A percentile compares a stretch with the other conserved stretches of the same genome.
Conservation (phyloP, 2,113 vertebrate species). For the Megaleporinus macrocephalus region DNA sequence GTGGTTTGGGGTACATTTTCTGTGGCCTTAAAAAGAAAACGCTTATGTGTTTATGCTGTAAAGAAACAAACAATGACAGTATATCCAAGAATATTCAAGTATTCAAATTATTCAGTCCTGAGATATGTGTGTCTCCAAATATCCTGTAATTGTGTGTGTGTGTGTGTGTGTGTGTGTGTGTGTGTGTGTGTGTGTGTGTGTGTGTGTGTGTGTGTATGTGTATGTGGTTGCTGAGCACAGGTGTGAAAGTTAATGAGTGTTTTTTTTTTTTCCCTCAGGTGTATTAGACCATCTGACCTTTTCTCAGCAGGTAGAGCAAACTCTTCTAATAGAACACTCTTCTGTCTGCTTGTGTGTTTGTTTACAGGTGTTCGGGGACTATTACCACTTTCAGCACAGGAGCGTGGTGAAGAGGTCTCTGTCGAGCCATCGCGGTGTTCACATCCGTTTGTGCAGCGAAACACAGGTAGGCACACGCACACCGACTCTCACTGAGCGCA, state of each 20-base stretch:
- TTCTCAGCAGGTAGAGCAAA: conserved; percentile 16
- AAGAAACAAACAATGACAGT: too few relatives aligned
- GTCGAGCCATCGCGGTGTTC: conserved; percentile 80
- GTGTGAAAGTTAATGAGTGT: conserved; percentile 51
- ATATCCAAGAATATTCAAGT: too few relatives aligned
- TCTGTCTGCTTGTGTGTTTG: conserved; percentile 56
- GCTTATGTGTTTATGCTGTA: too few relatives aligned
- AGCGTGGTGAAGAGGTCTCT: conserved; percentile 88
- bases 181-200: not conserved
- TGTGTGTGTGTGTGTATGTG: not conserved
- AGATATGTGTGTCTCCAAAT: too few relatives aligned
- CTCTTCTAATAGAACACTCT: conserved; percentile 11
- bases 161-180: not conserved
- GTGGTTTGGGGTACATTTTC: too few relatives aligned
- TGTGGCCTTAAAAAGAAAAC: too few relatives aligned
- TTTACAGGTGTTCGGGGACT: conserved; percentile 89
- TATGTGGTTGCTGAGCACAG: conserved; percentile 26
- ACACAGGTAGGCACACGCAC: conserved; percentile 77
- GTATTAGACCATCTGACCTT: conserved; percentile 42
- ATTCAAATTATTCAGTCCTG: too few relatives aligned
- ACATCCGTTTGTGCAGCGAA: conserved; percentile 83
- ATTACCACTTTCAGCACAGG: conserved; percentile 92
- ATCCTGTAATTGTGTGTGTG: not conserved
- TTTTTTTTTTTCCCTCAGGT: conserved; percentile 31
- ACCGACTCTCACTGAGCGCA: not conserved